These are phyloP conservation scores for Drosophila mulleri DNA, from an alignment of 2,888 invertebrate species.

Conservation along the genomic window DNA sequence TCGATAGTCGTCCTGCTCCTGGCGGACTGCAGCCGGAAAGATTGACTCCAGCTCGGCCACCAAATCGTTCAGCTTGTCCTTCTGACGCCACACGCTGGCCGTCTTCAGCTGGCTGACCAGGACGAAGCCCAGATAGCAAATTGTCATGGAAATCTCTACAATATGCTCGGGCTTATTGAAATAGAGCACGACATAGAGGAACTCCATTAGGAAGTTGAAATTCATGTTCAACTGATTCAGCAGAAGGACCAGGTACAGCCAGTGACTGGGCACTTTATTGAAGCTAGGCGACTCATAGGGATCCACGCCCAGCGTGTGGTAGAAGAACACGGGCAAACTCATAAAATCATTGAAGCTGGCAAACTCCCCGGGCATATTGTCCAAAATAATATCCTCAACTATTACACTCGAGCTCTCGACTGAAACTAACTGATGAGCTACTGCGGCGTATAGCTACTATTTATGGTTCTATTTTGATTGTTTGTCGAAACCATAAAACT, in stretches of 20 bases:
- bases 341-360: constrained; percentile 46
- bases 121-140: constrained; percentile 37
- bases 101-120: constrained; percentile 42
- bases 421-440: constrained; percentile 1
- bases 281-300: constrained; percentile 29
- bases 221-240: constrained; percentile 15
- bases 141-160: constrained; percentile 44
- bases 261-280: constrained; percentile 14
- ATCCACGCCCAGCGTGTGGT: constrained; percentile 44
- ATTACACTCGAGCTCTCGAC: neutral
- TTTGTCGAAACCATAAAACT: constrained; percentile 40
- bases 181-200: constrained; percentile 23
- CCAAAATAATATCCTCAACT: neutral
- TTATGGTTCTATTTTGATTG: neutral
- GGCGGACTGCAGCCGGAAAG: constrained; percentile 23
- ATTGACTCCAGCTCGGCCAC: constrained; percentile 47
- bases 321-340: constrained; percentile 52
- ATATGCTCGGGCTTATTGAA: constrained; percentile 22
- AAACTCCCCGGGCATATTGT: constrained; percentile 7
- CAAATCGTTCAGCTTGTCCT: constrained; percentile 22
- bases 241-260: constrained; percentile 30
- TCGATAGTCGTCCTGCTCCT: constrained; percentile 35
- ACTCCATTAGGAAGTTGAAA: constrained; percentile 29
- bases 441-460: neutral
- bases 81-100: constrained; percentile 33